Evolutionary conservation across 2,113 vertebrate genomes (phyloP), one percentile per base, ranked within the genome.

Genomic region (Nerophis ophidion): DNA sequence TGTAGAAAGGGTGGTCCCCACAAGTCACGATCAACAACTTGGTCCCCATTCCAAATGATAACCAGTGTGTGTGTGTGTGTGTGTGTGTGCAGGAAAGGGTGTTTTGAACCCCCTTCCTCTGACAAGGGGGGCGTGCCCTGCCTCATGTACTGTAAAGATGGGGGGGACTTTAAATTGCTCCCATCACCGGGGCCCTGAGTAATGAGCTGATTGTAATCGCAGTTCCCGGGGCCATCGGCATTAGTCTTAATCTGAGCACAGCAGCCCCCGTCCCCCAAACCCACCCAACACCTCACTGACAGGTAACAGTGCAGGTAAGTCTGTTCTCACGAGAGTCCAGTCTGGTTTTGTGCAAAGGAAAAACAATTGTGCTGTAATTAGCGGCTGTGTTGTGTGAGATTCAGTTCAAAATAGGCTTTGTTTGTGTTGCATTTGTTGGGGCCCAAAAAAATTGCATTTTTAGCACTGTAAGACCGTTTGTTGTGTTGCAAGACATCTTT

Each of bases 191-290:
- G 76, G 74, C 83, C 87, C 89, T 91, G 90, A 91, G 89, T 91
- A 91, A 91, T 91, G 90, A 91, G 86, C 89, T 87, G 87, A 91
- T 90, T 91, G 87, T 91, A 91, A 91, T 91, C 87, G 87, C 75
- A 87, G 90, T 90, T 91, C 90, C 88, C 80, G 84, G 85, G 90
- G 90, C 90, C 89, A 83, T 81, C 73, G 80, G 84, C 88, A 91
- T 91, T 90, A 90, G 90, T 91, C 90, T 91, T 91, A 88, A 91
- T 91, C 90, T 90, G 81, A 76, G 71, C 79, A 35, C 80, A 83
- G 10, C 40, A 26, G 26, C 40, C 40, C 40, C 40, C n/a, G n/a
- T n/a, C n/a, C 83, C 70, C 71, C 88, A 26, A 26, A 26, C 26
- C 26, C 26, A 26, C 87, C 80, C 77, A 55, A 82, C 82, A 71